Evolutionary conservation across 2,113 vertebrate species (phyloP).

Genomic region (Syngnathoides biaculeatus): DNA sequence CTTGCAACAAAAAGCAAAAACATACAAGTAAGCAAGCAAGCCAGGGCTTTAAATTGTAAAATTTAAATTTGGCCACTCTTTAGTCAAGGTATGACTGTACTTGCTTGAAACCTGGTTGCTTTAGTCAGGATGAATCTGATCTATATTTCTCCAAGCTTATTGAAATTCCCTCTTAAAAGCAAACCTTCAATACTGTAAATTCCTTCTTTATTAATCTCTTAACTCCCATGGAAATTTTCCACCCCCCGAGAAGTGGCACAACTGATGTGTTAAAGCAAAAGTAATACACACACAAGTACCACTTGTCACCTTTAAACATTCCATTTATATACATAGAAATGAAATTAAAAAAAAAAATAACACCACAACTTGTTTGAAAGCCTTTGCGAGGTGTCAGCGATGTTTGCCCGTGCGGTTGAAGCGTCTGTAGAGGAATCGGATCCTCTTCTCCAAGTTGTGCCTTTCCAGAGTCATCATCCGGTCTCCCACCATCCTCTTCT

Average conservation of each 20-base stretch:
- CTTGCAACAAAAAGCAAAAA: no score
- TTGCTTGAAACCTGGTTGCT: no score
- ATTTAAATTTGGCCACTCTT: no score
- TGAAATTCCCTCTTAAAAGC: no score
- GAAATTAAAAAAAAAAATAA: conserved; percentile 11
- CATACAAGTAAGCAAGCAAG: no score
- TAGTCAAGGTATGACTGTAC: no score
- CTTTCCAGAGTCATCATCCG: conserved; percentile 84
- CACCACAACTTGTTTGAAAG: conserved; percentile 6
- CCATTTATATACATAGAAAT: background rate
- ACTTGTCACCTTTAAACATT: background rate
- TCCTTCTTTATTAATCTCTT: no score
- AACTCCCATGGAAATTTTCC: no score
- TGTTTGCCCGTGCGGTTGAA: conserved; percentile 86
- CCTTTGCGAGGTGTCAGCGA: conserved; percentile 64
- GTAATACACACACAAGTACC: background rate
- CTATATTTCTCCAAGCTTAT: no score
- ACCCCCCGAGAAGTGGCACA: background rate
- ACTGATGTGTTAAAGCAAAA: background rate
- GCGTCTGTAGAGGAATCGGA: conserved; percentile 83
- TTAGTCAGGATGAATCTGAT: no score
- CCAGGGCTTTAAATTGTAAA: no score
- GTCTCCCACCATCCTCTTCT: conserved; percentile 84
- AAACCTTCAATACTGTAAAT: no score
- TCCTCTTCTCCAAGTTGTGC: conserved; percentile 85